Percentiles rank a stretch among this genome's conserved stretches.
These are phyloP conservation scores for Lingula anatina DNA, from an alignment of 2,888 invertebrate genomes.

Conservation along the genomic window DNA sequence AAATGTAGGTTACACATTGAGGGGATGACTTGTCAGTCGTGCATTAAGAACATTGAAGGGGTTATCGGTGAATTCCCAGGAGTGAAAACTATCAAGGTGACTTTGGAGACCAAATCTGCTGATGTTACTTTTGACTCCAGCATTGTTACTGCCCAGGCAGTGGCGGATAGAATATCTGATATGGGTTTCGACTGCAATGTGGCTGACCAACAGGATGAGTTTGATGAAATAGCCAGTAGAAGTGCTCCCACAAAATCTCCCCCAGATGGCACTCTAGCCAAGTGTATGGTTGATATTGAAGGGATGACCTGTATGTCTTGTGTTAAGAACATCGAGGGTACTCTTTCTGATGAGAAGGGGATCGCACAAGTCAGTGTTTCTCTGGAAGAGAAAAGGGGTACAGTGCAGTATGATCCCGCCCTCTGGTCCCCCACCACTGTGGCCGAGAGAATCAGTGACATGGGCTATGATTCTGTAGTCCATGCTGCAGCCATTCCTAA, in stretches of 20 bases:
- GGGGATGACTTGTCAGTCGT: no score
- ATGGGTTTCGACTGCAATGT: slow-evolving; percentile 51
- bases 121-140: slow-evolving; percentile 23
- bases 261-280: no score
- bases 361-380: slow-evolving; percentile 62
- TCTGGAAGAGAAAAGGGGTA: slow-evolving; percentile 12
- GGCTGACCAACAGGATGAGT: slow-evolving; percentile 56
- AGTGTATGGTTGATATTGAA: slow-evolving; percentile 10
- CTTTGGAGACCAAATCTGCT: slow-evolving; percentile 37
- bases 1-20: slow-evolving; percentile 19
- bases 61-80: slow-evolving; percentile 59
- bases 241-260: no score
- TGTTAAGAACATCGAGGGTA: slow-evolving; percentile 17
- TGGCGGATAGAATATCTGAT: slow-evolving; percentile 57
- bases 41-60: slow-evolving; percentile 73
- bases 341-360: slow-evolving; percentile 80
- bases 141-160: slow-evolving; percentile 19
- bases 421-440: slow-evolving; percentile 23
- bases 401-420: slow-evolving; percentile 17
- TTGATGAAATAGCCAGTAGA: slow-evolving; percentile 4
- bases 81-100: slow-evolving; percentile 48
- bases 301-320: slow-evolving; percentile 28
- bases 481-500: slow-evolving; percentile 55
- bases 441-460: slow-evolving; percentile 57
- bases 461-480: slow-evolving; percentile 44